Evolutionary conservation across 2,113 vertebrate genomes (phyloP).

Genomic region (Nicator chloris): DNA sequence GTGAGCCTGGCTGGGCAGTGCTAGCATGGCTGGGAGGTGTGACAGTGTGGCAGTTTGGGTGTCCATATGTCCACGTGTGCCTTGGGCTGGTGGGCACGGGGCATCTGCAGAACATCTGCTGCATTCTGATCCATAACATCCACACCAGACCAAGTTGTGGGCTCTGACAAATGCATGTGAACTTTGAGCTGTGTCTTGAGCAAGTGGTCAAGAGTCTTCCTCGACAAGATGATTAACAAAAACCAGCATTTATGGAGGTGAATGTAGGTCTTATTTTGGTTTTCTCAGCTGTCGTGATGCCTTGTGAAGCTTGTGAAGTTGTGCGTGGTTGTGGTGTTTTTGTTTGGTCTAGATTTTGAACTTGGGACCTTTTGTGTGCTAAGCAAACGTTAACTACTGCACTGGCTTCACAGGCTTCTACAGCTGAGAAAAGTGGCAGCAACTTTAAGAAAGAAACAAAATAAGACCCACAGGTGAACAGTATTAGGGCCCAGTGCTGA

Average conservation of each 20-base stretch:
- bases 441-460: too few species aligned
- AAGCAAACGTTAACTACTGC: too few species aligned
- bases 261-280: too few species aligned
- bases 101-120: neutral
- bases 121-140: neutral
- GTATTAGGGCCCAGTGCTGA: neutral
- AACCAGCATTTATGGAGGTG: neutral
- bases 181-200: neutral
- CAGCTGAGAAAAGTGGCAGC: too few species aligned
- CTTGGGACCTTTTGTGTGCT: too few species aligned
- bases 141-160: neutral
- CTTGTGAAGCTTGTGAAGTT: too few species aligned
- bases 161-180: neutral
- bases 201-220: neutral
- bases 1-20: neutral
- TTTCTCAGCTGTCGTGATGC: too few species aligned
- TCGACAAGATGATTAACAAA: neutral
- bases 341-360: too few species aligned
- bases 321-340: too few species aligned
- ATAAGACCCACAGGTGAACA: too few species aligned
- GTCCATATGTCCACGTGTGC: rapidly evolving
- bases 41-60: neutral
- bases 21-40: neutral
- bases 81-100: neutral
- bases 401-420: too few species aligned